Percentiles rank a stretch among this genome's conserved stretches.
Conservation (phyloP, 2,113 vertebrate genomes). For the Natator depressus region DNA sequence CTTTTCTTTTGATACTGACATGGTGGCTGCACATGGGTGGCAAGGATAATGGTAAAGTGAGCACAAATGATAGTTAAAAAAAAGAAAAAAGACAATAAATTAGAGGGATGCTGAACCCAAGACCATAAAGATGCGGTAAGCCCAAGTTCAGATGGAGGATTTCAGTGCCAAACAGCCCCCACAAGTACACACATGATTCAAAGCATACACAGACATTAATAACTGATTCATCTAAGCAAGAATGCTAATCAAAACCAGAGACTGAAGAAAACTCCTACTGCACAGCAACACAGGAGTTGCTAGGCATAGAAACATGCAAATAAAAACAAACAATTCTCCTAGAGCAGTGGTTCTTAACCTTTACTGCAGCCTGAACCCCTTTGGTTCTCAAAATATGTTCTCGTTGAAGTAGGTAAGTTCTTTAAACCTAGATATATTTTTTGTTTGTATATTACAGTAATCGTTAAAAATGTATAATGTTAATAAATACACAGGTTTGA, state of each 20-base stretch:
- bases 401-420: too few relatives aligned
- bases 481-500: too few relatives aligned
- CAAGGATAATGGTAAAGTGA: background rate
- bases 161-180: background rate
- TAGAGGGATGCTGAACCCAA: background rate
- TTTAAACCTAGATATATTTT: too few relatives aligned
- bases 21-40: background rate
- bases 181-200: background rate
- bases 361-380: too few relatives aligned
- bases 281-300: background rate
- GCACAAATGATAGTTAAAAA: background rate
- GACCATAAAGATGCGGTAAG: background rate
- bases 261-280: background rate
- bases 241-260: background rate
- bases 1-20: background rate
- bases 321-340: background rate
- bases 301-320: background rate
- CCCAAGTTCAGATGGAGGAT: background rate
- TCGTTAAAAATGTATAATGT: too few relatives aligned
- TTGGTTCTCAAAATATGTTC: too few relatives aligned
- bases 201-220: background rate
- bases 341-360: background rate
- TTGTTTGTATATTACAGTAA: too few relatives aligned
- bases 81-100: background rate
- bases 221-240: background rate